These are phyloP conservation scores for Mus pahari DNA, from an alignment of 2,113 vertebrate species.

Conservation along the genomic window DNA sequence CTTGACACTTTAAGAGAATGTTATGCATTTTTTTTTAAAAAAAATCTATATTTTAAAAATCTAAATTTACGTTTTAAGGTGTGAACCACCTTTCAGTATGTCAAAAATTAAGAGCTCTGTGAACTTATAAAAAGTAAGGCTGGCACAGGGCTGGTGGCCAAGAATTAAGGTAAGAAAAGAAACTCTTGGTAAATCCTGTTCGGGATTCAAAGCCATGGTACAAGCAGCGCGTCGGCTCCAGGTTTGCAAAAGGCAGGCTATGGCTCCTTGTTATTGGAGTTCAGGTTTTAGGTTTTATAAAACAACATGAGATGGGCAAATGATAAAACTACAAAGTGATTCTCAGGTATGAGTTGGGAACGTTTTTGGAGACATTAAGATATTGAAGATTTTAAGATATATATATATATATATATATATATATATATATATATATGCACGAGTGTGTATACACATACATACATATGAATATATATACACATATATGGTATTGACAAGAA, in stretches of 20 bases:
- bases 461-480: no score
- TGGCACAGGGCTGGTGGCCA: neutral
- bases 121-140: neutral
- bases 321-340: neutral
- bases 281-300: constrained; percentile 7
- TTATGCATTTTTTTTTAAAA: neutral
- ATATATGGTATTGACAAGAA: neutral
- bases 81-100: constrained; percentile 7
- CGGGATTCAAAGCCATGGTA: neutral
- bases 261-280: neutral
- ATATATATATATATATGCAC: no score
- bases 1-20: neutral
- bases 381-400: neutral
- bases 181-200: neutral
- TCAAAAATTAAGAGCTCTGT: constrained; percentile 22
- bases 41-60: constrained; percentile 6
- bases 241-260: neutral
- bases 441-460: no score
- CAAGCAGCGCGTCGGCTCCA: rapidly evolving
- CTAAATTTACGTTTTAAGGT: neutral
- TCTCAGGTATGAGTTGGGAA: neutral
- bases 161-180: neutral
- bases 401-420: no score
- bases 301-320: neutral
- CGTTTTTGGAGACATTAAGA: neutral